Evolutionary conservation across 2,113 vertebrate species (phyloP).

Genomic region (Atractosteus spatula): DNA sequence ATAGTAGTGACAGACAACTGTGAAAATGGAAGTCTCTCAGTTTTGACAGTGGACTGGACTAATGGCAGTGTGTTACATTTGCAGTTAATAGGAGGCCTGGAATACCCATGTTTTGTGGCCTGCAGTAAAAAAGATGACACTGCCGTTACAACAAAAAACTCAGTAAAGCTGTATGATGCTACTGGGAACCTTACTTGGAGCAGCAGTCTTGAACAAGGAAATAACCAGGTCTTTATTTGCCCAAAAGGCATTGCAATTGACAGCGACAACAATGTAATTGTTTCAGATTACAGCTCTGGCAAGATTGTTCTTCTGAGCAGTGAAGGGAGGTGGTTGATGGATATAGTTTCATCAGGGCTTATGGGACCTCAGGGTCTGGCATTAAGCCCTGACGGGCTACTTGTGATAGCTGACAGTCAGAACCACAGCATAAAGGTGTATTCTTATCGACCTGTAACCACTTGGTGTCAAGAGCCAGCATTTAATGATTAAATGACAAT

Average conservation of each 20-base stretch:
- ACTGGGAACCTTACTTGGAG: slow-evolving; percentile 19
- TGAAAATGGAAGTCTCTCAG: slow-evolving; percentile 3
- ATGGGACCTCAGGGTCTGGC: slow-evolving; percentile 15
- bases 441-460: slow-evolving; percentile 9
- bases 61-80: slow-evolving; percentile 14
- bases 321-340: slow-evolving; percentile 14
- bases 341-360: slow-evolving; percentile 13
- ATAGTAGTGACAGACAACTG: slow-evolving; percentile 6
- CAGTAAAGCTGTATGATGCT: slow-evolving; percentile 16
- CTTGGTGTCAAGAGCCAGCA: slow-evolving; percentile 15
- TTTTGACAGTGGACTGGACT: slow-evolving; percentile 23
- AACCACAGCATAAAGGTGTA: slow-evolving; percentile 9
- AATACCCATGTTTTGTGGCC: slow-evolving; percentile 14
- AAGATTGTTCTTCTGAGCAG: slow-evolving; percentile 14
- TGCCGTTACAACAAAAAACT: slow-evolving; percentile 16
- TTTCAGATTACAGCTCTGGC: slow-evolving; percentile 13
- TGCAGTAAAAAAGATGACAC: slow-evolving; percentile 10
- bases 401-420: slow-evolving; percentile 21
- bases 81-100: slow-evolving; percentile 1
- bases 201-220: slow-evolving; percentile 1
- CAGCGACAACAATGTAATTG: slow-evolving; percentile 5
- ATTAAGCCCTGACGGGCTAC: not conserved
- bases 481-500: not conserved
- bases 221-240: not conserved
- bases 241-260: slow-evolving; percentile 17